Evolutionary conservation across 2,797 vertebrate species (phyloP), one percentile per base, ranked within the genome.

Genomic region (Sciurus carolinensis): DNA sequence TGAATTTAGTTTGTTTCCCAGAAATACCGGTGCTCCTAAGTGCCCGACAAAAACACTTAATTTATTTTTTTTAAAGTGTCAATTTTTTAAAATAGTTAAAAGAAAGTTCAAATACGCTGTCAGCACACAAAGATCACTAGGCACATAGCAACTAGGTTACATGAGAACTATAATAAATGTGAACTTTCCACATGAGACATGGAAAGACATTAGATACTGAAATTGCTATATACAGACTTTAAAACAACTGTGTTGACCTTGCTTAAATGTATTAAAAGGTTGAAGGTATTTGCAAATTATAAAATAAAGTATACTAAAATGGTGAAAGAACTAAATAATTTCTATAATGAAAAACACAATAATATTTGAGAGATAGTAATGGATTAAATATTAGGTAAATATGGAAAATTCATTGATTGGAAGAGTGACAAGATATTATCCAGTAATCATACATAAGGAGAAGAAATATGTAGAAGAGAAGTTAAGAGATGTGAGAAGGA

Each of bases 41-140:
- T 39, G 9, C 24, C 39, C 42, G 57, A 30, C 57, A 91, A 67
- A 84, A 54, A 36, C 22, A 90, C 22, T 28, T 26, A 69, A 67
- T 54, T 15, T 79, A 7, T 87, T 7, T 67, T 87, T 57, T 77
- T 69, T 22, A 12, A 3, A 87, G 30, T 76, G 7, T 30, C 67
- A 62, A 3, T 57, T 57, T 64, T 62, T 62, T 52, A 42, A 39
- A 83, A 33, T 50, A 67, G 24, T 52, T 57, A 50, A n/a, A 57
- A 33, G 15, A 42, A 24, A 57, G 57, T 69, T 73, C 7, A 67
- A 72, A 77, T 39, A 77, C 28, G 15, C 3, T 72, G 11, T 54
- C 64, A 90, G 26, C 39, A 90, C 24, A 72, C 5, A 94, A 90
- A 90, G 22, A 33, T 77, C 76, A 79, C 54, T 62, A 85, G n/a